Evolutionary conservation across 2,888 invertebrate species (phyloP).

Genomic region (Synergus japonicus): DNA sequence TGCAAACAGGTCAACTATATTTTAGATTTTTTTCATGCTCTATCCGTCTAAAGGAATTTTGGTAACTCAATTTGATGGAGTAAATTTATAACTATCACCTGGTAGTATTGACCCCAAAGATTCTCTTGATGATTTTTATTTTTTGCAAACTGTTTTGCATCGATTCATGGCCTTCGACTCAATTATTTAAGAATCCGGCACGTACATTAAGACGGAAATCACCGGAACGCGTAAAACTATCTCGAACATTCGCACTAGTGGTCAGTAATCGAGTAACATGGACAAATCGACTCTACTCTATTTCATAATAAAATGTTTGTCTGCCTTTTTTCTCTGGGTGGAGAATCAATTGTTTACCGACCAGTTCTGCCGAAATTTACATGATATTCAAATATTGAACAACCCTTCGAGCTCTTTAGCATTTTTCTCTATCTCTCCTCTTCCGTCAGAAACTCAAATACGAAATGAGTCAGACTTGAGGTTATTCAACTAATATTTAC

Average conservation of each 20-base stretch:
- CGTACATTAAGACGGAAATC: constrained; percentile 9
- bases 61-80: no score
- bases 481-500: background rate
- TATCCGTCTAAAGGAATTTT: no score
- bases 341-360: constrained; percentile 16
- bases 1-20: background rate
- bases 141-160: background rate
- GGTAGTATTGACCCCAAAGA: background rate
- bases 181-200: background rate
- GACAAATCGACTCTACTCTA: background rate
- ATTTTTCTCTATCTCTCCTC: background rate
- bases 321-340: background rate
- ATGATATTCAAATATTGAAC: constrained; percentile 4
- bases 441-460: background rate
- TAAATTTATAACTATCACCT: background rate
- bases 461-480: background rate
- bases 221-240: background rate
- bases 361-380: constrained; percentile 12
- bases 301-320: no score
- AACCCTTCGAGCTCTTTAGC: constrained; percentile 3
- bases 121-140: background rate
- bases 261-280: background rate
- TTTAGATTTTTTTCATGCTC: background rate
- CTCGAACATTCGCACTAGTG: background rate
- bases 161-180: background rate